These are phyloP conservation scores for Sesamia nonagrioides DNA, from an alignment of 1,140 invertebrate species.

Conservation along the genomic window DNA sequence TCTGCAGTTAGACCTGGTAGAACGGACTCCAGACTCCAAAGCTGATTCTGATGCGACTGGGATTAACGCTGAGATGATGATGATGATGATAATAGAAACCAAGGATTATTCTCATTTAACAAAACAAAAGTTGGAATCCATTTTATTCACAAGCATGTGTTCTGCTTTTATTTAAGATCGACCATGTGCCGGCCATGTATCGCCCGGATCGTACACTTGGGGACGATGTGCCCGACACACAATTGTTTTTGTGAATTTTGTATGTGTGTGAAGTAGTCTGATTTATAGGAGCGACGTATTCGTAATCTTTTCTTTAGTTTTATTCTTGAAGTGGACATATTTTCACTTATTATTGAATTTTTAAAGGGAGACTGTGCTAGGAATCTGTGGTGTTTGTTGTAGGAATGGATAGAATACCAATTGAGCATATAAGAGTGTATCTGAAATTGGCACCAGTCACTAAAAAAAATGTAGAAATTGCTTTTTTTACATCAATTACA, in stretches of 20 bases:
- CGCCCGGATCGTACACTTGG: slow-evolving; percentile 30
- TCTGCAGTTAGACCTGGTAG: too few relatives aligned
- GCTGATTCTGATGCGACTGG: too few relatives aligned
- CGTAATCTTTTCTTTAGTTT: not conserved
- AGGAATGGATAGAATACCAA: too few relatives aligned
- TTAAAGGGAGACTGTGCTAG: too few relatives aligned
- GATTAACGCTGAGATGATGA: too few relatives aligned
- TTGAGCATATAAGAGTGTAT: too few relatives aligned
- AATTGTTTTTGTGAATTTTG: slow-evolving; percentile 42
- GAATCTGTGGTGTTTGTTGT: too few relatives aligned
- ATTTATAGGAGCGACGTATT: slow-evolving; percentile 8
- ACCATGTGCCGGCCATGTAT: slow-evolving; percentile 16
- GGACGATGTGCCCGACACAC: slow-evolving; percentile 23
- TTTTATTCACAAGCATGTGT: not conserved
- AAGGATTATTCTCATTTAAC: not conserved
- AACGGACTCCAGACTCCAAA: too few relatives aligned
- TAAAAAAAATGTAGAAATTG: too few relatives aligned
- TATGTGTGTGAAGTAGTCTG: not conserved
- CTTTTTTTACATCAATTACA: too few relatives aligned
- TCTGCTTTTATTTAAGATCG: slow-evolving; percentile 52
- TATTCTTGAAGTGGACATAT: not conserved
- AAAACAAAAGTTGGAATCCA: not conserved
- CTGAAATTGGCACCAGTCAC: too few relatives aligned
- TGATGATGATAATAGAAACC: not conserved
- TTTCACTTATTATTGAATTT: not conserved